A percentile compares a stretch with the other conserved stretches of the same genome.
These are phyloP conservation scores for Montipora capitata DNA, from an alignment of 92 coral and sea anemone genomes.

Conservation along the genomic window DNA sequence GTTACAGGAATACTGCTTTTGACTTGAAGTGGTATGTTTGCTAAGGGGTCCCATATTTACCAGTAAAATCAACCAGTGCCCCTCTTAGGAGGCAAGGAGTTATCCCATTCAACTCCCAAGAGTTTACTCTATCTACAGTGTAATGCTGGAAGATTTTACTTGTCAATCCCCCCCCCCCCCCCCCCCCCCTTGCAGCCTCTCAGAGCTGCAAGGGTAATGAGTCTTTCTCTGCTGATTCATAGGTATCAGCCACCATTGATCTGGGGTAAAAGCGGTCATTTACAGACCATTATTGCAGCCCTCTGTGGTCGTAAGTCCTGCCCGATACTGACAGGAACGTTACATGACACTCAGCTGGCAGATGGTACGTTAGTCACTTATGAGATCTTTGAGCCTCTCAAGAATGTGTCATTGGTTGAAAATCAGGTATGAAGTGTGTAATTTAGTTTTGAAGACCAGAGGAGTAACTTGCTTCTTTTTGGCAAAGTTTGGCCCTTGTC, in stretches of 20 bases:
- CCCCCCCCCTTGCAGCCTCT: no score
- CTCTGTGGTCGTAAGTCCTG: constrained; percentile 83
- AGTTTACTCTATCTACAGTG: no score
- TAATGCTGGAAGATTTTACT: no score
- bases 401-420: constrained; percentile 4
- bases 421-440: constrained; percentile 43
- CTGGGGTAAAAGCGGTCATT: constrained; percentile 98
- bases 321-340: constrained; percentile 75
- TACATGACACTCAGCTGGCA: constrained; percentile 78
- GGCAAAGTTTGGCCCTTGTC: not conserved
- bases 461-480: no score
- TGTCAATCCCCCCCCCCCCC: no score
- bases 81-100: no score
- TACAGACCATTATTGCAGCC: constrained; percentile 90
- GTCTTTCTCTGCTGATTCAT: not conserved
- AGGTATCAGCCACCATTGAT: constrained; percentile 93
- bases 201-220: no score
- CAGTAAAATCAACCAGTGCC: no score
- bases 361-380: constrained; percentile 94
- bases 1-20: no score
- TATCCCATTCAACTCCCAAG: no score
- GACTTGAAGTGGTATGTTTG: no score
- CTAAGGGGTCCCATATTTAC: no score
- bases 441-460: not conserved
- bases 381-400: constrained; percentile 92